Percentiles rank a stretch among this genome's conserved stretches.
phyloP scores from a whole-genome alignment of 1,140 invertebrate species.

The Eupristina koningsbergeri region DNA sequence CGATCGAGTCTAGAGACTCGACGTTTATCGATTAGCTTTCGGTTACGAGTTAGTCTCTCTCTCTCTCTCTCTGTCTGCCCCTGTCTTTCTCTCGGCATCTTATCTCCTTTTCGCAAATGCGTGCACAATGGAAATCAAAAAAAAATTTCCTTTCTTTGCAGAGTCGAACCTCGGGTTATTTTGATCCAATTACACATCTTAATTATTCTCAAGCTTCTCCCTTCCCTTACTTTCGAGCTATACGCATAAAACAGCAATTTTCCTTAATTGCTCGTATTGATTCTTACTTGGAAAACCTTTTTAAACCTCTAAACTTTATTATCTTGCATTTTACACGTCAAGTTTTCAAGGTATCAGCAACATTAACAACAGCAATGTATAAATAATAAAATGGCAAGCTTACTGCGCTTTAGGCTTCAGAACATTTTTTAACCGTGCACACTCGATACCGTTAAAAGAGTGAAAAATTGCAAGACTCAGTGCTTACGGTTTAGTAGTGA shows the following conservation, averaged over 20 bases:
- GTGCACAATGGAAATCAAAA: background rate
- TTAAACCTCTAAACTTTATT: background rate
- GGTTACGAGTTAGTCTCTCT: background rate
- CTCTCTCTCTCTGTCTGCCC: conserved; percentile 20
- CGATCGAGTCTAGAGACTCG: conserved; percentile 58
- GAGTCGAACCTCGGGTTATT: too few relatives aligned
- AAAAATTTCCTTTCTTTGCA: background rate
- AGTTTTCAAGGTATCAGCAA: too few relatives aligned
- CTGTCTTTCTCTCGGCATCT: background rate
- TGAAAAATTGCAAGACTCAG: too few relatives aligned
- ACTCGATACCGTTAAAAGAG: too few relatives aligned
- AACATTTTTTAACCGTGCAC: too few relatives aligned
- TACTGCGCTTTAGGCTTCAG: too few relatives aligned
- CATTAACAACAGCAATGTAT: too few relatives aligned
- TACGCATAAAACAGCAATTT: background rate
- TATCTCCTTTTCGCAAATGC: background rate
- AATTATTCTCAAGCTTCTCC: background rate
- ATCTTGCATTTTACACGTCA: background rate
- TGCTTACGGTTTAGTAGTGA: too few relatives aligned
- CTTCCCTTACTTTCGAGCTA: too few relatives aligned
- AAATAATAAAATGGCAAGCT: too few relatives aligned
- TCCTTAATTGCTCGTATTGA: background rate
- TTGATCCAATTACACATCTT: background rate
- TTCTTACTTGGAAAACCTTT: background rate
- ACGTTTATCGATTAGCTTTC: conserved; percentile 62